phyloP scores from a whole-genome alignment of 35 echinoderm and acorn worm genomes.

The Holothuria glaberrima region DNA sequence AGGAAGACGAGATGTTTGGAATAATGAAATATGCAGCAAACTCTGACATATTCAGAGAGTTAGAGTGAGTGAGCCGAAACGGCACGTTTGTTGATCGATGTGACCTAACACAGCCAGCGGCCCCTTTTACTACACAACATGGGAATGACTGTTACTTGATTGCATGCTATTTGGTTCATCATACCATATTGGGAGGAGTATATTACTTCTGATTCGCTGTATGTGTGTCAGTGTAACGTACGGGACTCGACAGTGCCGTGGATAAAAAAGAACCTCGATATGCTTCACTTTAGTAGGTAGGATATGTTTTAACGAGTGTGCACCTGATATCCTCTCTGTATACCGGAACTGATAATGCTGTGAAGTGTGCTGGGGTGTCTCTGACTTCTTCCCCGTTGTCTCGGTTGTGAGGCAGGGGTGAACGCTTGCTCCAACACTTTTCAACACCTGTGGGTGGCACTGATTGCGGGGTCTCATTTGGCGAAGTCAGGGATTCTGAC shows the following conservation, averaged over 20 bases:
- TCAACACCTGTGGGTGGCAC: no score
- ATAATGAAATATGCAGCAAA: slow-evolving; percentile 47
- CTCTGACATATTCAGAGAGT: slow-evolving; percentile 24
- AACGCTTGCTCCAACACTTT: no score
- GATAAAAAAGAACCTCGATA: background rate
- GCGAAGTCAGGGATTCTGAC: slow-evolving; percentile 16
- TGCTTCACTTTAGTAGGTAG: background rate
- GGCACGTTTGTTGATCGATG: background rate
- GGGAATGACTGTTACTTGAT: slow-evolving; percentile 32
- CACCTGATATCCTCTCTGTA: background rate
- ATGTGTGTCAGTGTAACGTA: background rate
- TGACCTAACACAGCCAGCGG: slow-evolving; percentile 19
- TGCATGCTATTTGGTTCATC: slow-evolving; percentile 19
- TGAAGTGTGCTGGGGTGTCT: no score
- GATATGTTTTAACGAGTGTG: background rate
- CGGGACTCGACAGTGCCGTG: background rate
- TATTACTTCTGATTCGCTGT: slow-evolving; percentile 29
- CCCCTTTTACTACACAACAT: slow-evolving; percentile 29
- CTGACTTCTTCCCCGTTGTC: no score
- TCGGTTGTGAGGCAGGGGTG: no score
- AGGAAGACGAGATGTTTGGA: slow-evolving; percentile 30
- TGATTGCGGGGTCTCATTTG: slow-evolving; percentile 26
- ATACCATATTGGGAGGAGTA: slow-evolving; percentile 18
- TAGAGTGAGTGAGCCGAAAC: slow-evolving; percentile 2
- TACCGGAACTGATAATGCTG: no score